Base-by-base conservation (phyloP, 2,888 invertebrate genomes). In the Cheilosia scutellata region DNA sequence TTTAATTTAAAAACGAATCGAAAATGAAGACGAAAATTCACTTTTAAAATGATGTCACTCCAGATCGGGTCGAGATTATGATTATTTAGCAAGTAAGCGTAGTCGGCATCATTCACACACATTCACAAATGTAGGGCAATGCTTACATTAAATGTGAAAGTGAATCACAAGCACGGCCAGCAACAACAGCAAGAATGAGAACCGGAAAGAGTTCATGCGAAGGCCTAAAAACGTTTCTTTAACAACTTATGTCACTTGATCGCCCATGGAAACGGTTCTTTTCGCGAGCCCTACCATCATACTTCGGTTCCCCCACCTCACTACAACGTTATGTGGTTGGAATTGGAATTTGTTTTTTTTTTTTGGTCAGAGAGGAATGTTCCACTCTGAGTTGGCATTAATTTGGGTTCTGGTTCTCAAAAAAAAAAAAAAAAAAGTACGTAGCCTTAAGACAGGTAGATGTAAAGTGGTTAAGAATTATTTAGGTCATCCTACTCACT, bases 81-180 rank as follows among this genome's bases (percentile, higher is more conserved):
- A 70, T 80, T 66, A 71, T 80, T 80, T 72, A 76, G 80, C 86
- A 71, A 71, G 80, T 80, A 53, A 84, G 37, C 72, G 44, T 65
- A 20, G 57, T 40, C 62, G 77, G 80, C 66, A 86, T 68, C 76
- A 42, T 86, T 86, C 80, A 79, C 84, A 80, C 80, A 75, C 76
- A 55, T 20, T 20, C 20, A 20, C 7, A 71, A 76, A 86, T 86
- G 42, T 86, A 86, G 86, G 86, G 60, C 86, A 86, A 51, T 49
- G 86, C 86, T 86, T 86, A 86, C 68, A 86, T 86, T 86, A 86
- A 86, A 86, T 86, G 86, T 86, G 86, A 86, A 86, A 86, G 86
- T 86, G 86, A 86, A 80, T 76, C 80, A 80, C 72, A 58, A 60
- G 72, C 20, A 51, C 33, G 65, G 49, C 63, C 31, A 51, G 16